Base-by-base conservation (phyloP, 2,888 invertebrate species). In the Bembecia ichneumoniformis region DNA sequence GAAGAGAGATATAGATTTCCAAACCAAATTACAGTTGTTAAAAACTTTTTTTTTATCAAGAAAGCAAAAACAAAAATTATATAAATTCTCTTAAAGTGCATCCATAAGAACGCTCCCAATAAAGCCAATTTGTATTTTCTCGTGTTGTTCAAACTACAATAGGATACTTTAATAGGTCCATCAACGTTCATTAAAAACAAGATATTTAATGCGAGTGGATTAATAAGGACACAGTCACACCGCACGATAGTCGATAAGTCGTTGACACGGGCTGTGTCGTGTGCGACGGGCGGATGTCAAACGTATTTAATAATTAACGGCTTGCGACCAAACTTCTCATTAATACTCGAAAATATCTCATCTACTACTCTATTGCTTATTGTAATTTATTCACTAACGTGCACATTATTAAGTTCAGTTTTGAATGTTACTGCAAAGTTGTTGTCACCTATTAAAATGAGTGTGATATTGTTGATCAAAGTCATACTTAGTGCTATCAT, bases 281-380 rank as follows among this genome's bases (percentile, higher is more conserved):
- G 69, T 66, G 66, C 61, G 63, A 68, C 61, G 63, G 67, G 69
- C 70, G 71, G 70, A 71, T 72, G 71, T 71, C 68, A 72, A 73
- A 69, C 66, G 67, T 71, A 73, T 74, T 66, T 67, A 72, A 64
- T 64, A 71, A 73, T 71, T 73, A 73, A 59, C 58, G 58, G 55
- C 52, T 54, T 54, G 52, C 55, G 55, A 54, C 52, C 52, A 48
- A 52, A 52, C 47, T 43, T 20, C 16, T 44, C 44, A 44, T 44
- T 15, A 14, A 13, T 15, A 16, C 13, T 5, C 44, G 13, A 15
- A 15, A 16, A 40, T 40, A 40, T 40, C 13, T 40, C n/a, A 40
- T 40, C 40, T 3, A 40, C 40, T 14, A 40, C 40, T 40, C 0
- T 3, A 14, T 5, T 7, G n/a, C 1, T 1, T 14, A 3, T 40